Evolutionary conservation across 2,797 vertebrate species (phyloP).

Genomic region (Emys orbicularis): DNA sequence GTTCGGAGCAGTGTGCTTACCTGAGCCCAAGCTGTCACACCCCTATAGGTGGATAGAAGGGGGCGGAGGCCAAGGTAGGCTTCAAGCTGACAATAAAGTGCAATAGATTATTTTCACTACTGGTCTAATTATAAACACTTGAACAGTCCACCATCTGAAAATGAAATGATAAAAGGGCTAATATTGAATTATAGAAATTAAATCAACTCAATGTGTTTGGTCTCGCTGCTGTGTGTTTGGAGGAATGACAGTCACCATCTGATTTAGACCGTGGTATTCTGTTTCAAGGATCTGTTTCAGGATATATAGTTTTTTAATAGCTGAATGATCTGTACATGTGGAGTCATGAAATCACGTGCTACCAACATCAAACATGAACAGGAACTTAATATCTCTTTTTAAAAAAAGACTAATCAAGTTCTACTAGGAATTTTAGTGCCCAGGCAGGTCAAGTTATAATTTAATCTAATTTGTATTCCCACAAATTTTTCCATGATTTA

Average conservation of each 20-base stretch:
- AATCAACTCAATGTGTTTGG: background rate
- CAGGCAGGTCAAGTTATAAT: slow-evolving; percentile 60
- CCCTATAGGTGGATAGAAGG: background rate
- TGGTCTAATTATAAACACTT: background rate
- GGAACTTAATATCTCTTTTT: background rate
- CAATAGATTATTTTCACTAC: background rate
- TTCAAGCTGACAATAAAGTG: background rate
- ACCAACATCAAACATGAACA: background rate
- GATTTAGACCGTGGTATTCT: background rate
- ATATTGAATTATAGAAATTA: background rate
- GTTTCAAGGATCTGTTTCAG: background rate
- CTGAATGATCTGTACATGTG: background rate
- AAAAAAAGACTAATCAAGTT: slow-evolving; percentile 34
- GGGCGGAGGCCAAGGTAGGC: background rate
- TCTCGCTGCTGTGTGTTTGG: background rate
- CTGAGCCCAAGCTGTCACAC: background rate
- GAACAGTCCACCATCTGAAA: too few relatives aligned
- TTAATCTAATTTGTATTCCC: slow-evolving; percentile 63
- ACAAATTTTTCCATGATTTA: slow-evolving; percentile 67
- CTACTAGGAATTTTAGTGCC: slow-evolving; percentile 43
- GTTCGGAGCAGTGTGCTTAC: background rate
- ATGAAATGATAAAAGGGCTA: too few relatives aligned
- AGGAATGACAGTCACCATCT: background rate
- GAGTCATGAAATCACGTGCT: background rate
- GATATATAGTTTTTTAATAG: background rate